Percentiles rank a stretch among this genome's conserved stretches.
These are phyloP conservation scores for Prionailurus bengalensis DNA, from an alignment of 2,113 vertebrate genomes.

Conservation along the genomic window DNA sequence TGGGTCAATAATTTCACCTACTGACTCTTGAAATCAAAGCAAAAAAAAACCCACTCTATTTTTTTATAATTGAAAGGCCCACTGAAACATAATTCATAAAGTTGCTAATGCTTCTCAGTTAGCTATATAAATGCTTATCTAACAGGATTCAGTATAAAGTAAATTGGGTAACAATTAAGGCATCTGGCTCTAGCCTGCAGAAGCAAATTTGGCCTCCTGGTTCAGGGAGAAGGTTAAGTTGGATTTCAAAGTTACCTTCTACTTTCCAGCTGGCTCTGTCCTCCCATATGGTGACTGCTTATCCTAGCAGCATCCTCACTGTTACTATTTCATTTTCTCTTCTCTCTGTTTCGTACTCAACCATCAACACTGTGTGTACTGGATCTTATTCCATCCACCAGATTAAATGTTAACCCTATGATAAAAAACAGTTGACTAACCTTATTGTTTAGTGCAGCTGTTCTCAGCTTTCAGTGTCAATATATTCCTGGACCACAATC, in stretches of 20 bases:
- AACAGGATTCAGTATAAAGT: background rate
- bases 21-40: background rate
- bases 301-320: background rate
- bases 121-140: background rate
- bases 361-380: background rate
- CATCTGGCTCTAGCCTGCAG: background rate
- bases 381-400: background rate
- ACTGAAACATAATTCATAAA: background rate
- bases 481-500: background rate
- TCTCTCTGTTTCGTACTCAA: background rate
- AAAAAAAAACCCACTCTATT: background rate
- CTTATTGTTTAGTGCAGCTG: background rate
- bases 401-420: background rate
- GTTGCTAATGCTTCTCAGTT: background rate
- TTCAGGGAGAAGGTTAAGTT: constrained; percentile 23
- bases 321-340: background rate
- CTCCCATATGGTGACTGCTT: no score
- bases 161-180: background rate
- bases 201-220: background rate
- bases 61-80: background rate
- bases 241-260: background rate
- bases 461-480: background rate
- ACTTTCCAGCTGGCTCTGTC: background rate
- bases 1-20: constrained; percentile 6
- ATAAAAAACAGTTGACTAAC: background rate